Conservation (phyloP, 2,888 invertebrate genomes). For the Drosophila dives region DNA sequence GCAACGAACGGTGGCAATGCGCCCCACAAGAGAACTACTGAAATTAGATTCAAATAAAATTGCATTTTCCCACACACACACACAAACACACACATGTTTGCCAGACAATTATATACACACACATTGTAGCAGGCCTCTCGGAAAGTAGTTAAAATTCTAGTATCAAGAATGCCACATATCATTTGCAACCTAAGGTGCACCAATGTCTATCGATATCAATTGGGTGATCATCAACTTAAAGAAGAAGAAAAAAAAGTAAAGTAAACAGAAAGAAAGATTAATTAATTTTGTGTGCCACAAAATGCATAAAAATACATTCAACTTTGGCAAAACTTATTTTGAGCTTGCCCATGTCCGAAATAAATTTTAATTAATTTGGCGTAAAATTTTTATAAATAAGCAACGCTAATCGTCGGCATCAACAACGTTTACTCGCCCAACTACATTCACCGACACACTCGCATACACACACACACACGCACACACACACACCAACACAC, state of each 20-base stretch:
- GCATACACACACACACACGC: constrained; percentile 3
- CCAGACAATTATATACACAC: constrained; percentile 6
- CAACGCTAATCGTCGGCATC: constrained; percentile 66
- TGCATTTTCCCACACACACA: constrained; percentile 28
- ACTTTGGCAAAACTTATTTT: background rate
- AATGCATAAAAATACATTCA: background rate
- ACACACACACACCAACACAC: background rate
- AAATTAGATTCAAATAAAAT: constrained; percentile 61
- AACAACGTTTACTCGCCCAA: constrained; percentile 15
- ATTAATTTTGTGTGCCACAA: background rate
- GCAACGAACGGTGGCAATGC: constrained; percentile 48
- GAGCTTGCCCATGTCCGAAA: constrained; percentile 42
- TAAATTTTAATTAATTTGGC: constrained; percentile 74
- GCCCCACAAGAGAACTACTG: constrained; percentile 26
- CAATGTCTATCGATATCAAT: background rate
- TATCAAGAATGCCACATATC: too few species aligned
- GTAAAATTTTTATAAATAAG: constrained; percentile 75
- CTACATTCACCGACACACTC: background rate
- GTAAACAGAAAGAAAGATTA: background rate
- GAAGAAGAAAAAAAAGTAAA: too few species aligned
- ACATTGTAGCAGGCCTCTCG: background rate
- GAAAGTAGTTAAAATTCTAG: background rate
- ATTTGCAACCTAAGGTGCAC: background rate
- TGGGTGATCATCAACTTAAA: too few species aligned
- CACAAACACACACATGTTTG: constrained; percentile 1